These are phyloP conservation scores for Leiothrix lutea DNA, from an alignment of 2,113 vertebrate genomes.

Conservation along the genomic window DNA sequence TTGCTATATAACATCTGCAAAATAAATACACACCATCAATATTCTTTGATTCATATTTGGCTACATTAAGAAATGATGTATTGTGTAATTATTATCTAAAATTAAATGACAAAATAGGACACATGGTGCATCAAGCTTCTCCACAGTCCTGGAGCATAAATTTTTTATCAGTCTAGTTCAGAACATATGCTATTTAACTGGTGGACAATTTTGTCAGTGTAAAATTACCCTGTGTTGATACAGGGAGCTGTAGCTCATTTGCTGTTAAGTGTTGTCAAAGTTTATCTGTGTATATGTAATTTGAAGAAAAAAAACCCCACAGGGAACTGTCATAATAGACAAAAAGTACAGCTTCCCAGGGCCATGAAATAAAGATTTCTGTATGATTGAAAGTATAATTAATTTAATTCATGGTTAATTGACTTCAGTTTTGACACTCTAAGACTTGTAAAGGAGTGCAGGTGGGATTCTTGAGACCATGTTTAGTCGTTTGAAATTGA, in stretches of 20 bases:
- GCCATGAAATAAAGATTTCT: not conserved
- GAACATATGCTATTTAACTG: not conserved
- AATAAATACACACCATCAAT: constrained; percentile 27
- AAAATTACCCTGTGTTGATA: not conserved
- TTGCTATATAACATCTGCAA: not conserved
- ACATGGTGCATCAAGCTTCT: constrained; percentile 2
- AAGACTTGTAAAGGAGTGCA: not conserved
- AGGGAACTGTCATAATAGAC: not conserved
- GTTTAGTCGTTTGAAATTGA: not conserved
- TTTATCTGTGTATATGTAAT: not conserved
- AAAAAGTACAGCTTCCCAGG: not conserved
- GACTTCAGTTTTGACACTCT: not conserved
- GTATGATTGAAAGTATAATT: not conserved
- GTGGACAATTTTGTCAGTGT: not conserved
- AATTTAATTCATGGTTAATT: not conserved
- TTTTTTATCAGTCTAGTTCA: not conserved
- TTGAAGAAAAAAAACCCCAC: not conserved
- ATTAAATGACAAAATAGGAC: constrained; percentile 43
- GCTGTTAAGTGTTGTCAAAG: not conserved
- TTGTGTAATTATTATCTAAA: constrained; percentile 46
- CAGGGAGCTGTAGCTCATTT: not conserved
- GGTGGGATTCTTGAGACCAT: not conserved
- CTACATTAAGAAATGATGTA: constrained; percentile 34
- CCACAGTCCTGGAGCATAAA: not conserved
- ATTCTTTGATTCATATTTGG: constrained; percentile 36